These are phyloP conservation scores for Dermochelys coriacea DNA, from an alignment of 2,797 vertebrate genomes.

Conservation along the genomic window DNA sequence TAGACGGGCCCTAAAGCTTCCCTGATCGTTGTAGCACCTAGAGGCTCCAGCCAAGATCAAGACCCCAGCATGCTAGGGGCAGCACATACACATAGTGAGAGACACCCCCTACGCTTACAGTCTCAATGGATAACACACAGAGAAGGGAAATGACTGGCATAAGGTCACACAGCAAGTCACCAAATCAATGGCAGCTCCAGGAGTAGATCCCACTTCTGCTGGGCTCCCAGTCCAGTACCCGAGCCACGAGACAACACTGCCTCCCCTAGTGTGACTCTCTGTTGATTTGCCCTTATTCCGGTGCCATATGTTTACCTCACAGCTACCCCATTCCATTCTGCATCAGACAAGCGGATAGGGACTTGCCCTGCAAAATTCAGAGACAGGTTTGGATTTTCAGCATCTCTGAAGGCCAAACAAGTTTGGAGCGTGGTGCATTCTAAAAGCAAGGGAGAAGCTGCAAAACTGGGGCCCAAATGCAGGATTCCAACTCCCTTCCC, in stretches of 20 bases:
- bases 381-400: neutral
- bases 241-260: no score
- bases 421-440: neutral
- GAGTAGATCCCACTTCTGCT: neutral
- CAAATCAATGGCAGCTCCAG: neutral
- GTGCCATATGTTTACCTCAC: neutral
- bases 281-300: neutral
- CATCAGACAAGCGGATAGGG: rapidly evolving
- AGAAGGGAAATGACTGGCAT: neutral
- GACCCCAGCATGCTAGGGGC: no score
- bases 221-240: no score
- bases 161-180: no score
- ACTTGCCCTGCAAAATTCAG: rapidly evolving
- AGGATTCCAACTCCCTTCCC: neutral
- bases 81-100: neutral
- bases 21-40: neutral
- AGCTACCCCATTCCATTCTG: neutral
- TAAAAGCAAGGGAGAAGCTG: neutral
- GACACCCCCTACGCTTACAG: neutral
- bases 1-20: neutral
- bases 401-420: neutral
- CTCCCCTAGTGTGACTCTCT: neutral
- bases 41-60: neutral
- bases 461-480: neutral
- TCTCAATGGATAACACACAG: neutral